Evolutionary conservation across 2,888 invertebrate genomes (phyloP), one percentile per base, ranked within the genome.

Genomic region (Girardia tigrina): DNA sequence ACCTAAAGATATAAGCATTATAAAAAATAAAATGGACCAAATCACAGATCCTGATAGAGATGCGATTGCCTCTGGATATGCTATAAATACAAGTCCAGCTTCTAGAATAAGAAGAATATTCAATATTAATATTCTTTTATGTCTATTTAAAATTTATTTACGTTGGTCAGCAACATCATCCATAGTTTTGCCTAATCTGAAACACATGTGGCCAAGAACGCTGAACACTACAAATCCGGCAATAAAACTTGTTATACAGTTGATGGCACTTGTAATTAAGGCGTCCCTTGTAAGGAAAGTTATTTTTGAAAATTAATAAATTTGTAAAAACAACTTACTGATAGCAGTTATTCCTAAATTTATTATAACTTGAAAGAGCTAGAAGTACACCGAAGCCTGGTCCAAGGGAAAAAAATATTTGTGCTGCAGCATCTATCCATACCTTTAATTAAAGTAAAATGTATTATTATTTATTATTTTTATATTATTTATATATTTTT

Each of bases 11-110:
- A 94, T 93, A 76, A 94, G 87, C 94, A 94, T 94, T 77, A 94
- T 87, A 85, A 94, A 94, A 87, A 94, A 94, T 79, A 94, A 91
- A 80, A 94, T 89, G 27, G 93, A 91, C 93, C 93, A 94, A 84
- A 94, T 91, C 0, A 91, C 90, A 0, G 92, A 91, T 69, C 92
- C 91, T 8, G 89, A 89, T 90, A 94, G 91, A 29, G 91, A 92
- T 28, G 94, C 91, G 79, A 94, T 91, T 72, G 94, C 94, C 84
- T 93, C 93, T 0, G 94, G 94, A 85, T 94, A 94, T 28, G 94
- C 94, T 79, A 94, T 90, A 85, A 90, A 92, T 77, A 94, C 93
- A 75, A 94, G 86, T 0, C 94, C 94, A 0, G 92, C 91, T 26
- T 93, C 89, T 88, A 79, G 77, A 28, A 72, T 14, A 69, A 77